Conservation (phyloP, 2,888 invertebrate species). For the Phortica okadai region DNA sequence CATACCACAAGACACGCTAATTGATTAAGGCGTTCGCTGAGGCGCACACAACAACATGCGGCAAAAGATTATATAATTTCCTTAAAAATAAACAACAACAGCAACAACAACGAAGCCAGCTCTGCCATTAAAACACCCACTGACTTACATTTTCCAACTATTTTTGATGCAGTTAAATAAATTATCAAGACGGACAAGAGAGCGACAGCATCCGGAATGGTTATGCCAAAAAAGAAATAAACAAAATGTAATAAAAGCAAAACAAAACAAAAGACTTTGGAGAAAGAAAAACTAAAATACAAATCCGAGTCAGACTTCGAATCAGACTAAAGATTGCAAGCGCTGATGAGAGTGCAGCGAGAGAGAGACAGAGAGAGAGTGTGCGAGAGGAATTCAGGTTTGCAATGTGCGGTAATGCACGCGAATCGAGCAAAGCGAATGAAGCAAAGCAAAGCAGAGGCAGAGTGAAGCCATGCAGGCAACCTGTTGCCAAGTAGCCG, state of each 20-base stretch:
- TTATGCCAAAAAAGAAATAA: conserved; percentile 20
- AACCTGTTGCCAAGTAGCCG: conserved; percentile 21
- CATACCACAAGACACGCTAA: conserved; percentile 17
- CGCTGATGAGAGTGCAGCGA: background rate
- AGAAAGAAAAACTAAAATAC: background rate
- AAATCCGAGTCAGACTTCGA: background rate
- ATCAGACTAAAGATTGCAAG: background rate
- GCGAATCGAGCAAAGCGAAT: background rate
- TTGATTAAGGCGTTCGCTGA: conserved; percentile 26
- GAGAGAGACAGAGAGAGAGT: background rate
- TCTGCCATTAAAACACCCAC: conserved; percentile 24
- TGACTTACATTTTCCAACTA: conserved; percentile 29
- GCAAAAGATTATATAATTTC: conserved; percentile 63
- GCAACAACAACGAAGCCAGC: background rate
- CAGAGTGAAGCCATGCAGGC: background rate
- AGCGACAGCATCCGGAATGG: conserved; percentile 48
- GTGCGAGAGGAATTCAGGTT: conserved; percentile 22
- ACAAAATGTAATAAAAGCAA: background rate
- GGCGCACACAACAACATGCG: background rate
- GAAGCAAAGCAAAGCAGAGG: background rate
- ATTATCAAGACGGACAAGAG: conserved; percentile 4
- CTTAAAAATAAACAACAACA: conserved; percentile 39
- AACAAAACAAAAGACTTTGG: background rate
- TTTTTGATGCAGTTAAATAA: conserved; percentile 12
- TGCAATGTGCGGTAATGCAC: conserved; percentile 31